Percentiles rank a stretch among this genome's conserved stretches.
Evolutionary conservation across 2,888 invertebrate species (phyloP).

Genomic region (Idaea straminata): DNA sequence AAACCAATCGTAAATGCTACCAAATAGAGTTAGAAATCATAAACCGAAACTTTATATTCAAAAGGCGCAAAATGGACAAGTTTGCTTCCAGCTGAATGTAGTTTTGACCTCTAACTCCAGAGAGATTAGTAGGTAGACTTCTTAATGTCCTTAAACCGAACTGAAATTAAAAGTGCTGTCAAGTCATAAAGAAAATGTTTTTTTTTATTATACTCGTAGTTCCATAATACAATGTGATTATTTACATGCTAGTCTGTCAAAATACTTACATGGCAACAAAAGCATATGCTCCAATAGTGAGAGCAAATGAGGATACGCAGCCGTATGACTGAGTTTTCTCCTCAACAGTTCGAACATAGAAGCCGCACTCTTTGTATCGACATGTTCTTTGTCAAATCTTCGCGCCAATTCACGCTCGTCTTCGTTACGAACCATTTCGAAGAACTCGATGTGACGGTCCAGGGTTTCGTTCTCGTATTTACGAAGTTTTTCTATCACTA

Average conservation of each 20-base stretch:
- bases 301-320: conserved; percentile 95
- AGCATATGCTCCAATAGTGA: conserved; percentile 94
- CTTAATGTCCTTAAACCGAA: too few species aligned
- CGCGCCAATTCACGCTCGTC: conserved; percentile 96
- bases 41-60: too few species aligned
- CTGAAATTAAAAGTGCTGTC: too few species aligned
- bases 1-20: too few species aligned
- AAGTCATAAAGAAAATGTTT: too few species aligned
- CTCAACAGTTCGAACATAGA: conserved; percentile 95
- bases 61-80: too few species aligned
- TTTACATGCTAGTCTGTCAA: too few species aligned
- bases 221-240: neutral
- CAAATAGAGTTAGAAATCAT: too few species aligned
- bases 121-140: too few species aligned
- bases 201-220: too few species aligned
- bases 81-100: too few species aligned
- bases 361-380: conserved; percentile 95
- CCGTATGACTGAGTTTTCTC: conserved; percentile 93
- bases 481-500: conserved; percentile 94
- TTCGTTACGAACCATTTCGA: conserved; percentile 98
- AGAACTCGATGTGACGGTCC: conserved; percentile 98
- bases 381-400: conserved; percentile 93
- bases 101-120: too few species aligned
- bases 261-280: conserved; percentile 82
- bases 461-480: conserved; percentile 96